phyloP scores from a whole-genome alignment of 2,888 invertebrate genomes.

The Apamea epomidion region DNA sequence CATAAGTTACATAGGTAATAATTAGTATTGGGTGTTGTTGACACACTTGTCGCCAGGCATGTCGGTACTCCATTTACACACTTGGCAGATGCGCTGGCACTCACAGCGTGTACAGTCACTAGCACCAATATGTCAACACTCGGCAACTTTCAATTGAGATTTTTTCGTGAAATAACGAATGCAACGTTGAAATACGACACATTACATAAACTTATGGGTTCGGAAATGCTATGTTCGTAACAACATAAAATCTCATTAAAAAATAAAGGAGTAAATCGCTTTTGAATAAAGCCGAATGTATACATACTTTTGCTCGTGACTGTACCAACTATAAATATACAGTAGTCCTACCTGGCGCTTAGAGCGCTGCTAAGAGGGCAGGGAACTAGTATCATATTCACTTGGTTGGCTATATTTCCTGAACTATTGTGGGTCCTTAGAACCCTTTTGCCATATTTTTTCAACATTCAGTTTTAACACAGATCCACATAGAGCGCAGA shows the following conservation, averaged over 20 bases:
- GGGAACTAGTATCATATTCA: constrained; percentile 19
- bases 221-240: too few relatives aligned
- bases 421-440: neutral
- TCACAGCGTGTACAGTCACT: constrained; percentile 64
- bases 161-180: too few relatives aligned
- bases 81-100: constrained; percentile 76
- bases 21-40: constrained; percentile 63
- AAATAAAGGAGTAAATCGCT: too few relatives aligned
- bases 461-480: neutral
- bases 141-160: too few relatives aligned
- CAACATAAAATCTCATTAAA: too few relatives aligned
- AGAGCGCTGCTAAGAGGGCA: constrained; percentile 35
- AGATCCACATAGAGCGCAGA: neutral
- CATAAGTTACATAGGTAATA: constrained; percentile 62
- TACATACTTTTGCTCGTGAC: too few relatives aligned
- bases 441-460: too few relatives aligned
- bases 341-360: constrained; percentile 59
- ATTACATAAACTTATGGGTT: too few relatives aligned
- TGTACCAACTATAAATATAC: constrained; percentile 68
- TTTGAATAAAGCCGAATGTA: too few relatives aligned
- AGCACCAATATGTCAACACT: too few relatives aligned
- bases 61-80: constrained; percentile 70
- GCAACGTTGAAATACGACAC: too few relatives aligned
- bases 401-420: constrained; percentile 2
- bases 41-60: constrained; percentile 64